A percentile compares a stretch with the other conserved stretches of the same genome.
Evolutionary conservation across 1,140 invertebrate genomes (phyloP).

Genomic region (Rhopalosiphum maidis): DNA sequence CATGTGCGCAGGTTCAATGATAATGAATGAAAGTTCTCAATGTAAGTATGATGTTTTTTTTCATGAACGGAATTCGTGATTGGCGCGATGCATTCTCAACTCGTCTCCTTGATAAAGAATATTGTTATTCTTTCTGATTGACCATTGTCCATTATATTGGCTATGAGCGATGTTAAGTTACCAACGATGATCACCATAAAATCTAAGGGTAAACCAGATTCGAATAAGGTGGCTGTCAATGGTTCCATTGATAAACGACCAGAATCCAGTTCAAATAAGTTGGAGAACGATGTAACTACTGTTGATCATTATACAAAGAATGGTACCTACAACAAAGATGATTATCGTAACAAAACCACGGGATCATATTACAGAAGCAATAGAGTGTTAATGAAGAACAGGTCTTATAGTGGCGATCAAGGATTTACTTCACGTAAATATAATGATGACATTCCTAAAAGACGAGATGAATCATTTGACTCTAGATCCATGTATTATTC

Average conservation of each 20-base stretch:
- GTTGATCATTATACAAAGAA: conserved; percentile 20
- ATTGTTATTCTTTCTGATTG: background rate
- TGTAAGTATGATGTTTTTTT: conserved; percentile 47
- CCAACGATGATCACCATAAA: conserved; percentile 42
- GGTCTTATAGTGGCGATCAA: conserved; percentile 23
- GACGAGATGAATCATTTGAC: conserved; percentile 37
- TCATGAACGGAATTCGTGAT: conserved; percentile 46
- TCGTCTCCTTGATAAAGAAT: background rate
- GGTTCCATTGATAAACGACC: conserved; percentile 16
- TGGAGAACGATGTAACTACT: background rate
- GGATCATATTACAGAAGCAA: conserved; percentile 19
- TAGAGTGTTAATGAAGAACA: background rate
- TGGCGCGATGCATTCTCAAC: conserved; percentile 23
- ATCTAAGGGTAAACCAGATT: conserved; percentile 21
- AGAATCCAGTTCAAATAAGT: background rate
- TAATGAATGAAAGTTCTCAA: conserved; percentile 53
- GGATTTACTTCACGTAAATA: conserved; percentile 45
- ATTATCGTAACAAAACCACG: conserved; percentile 16
- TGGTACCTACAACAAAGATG: conserved; percentile 34
- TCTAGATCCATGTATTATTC: conserved; percentile 36
- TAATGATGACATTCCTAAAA: conserved; percentile 23
- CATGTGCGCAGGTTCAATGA: conserved; percentile 47
- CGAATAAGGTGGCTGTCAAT: conserved; percentile 23
- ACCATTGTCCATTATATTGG: background rate
- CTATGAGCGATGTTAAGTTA: conserved; percentile 1